Percentiles rank a stretch among this genome's conserved stretches.
Evolutionary conservation across 1,140 invertebrate genomes (phyloP).

Genomic region (Drosophila navojoa): DNA sequence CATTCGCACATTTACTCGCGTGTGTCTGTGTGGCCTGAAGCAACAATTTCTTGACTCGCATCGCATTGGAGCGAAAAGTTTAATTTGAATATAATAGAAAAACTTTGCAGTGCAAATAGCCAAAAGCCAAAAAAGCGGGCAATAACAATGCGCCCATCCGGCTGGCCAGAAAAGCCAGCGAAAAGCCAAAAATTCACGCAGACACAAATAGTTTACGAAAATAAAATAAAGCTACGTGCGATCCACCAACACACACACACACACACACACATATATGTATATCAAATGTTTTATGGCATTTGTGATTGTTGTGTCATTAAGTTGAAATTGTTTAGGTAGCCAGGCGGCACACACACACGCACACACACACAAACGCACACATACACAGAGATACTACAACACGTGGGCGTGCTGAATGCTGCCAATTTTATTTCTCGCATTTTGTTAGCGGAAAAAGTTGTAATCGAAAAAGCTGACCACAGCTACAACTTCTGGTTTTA

Average conservation of each 20-base stretch:
- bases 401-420: slow-evolving; percentile 49
- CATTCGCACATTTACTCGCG: background rate
- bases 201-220: slow-evolving; percentile 68
- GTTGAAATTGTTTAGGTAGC: slow-evolving; percentile 80
- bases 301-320: slow-evolving; percentile 82
- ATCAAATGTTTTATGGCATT: slow-evolving; percentile 79
- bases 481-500: slow-evolving; percentile 47
- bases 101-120: slow-evolving; percentile 59
- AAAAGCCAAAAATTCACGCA: slow-evolving; percentile 48
- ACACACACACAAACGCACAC: no score
- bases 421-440: slow-evolving; percentile 66
- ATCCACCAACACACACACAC: background rate
- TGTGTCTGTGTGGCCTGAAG: slow-evolving; percentile 22
- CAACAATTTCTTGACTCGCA: slow-evolving; percentile 48
- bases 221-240: slow-evolving; percentile 45
- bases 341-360: slow-evolving; percentile 24
- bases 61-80: slow-evolving; percentile 55
- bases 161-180: slow-evolving; percentile 40
- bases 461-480: slow-evolving; percentile 73
- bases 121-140: slow-evolving; percentile 42
- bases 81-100: slow-evolving; percentile 83
- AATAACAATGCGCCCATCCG: slow-evolving; percentile 47
- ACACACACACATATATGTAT: slow-evolving; percentile 20
- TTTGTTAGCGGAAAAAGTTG: slow-evolving; percentile 52
- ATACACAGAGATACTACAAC: background rate